A percentile compares a stretch with the other conserved stretches of the same genome.
phyloP scores from a whole-genome alignment of 2,113 vertebrate genomes.

The Phyllopteryx taeniolatus region DNA sequence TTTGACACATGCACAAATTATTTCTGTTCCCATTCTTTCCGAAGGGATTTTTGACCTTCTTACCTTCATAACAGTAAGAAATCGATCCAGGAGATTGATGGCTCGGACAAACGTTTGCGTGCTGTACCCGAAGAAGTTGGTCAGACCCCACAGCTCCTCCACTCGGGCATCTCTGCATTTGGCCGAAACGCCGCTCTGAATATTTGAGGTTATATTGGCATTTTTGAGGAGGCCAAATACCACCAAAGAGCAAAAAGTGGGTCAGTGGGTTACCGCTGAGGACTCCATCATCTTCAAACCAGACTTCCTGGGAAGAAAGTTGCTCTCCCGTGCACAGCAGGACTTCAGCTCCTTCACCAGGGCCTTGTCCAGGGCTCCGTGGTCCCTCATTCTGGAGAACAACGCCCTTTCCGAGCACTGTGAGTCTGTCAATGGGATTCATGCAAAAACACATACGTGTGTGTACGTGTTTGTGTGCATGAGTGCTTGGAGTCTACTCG shows the following conservation, averaged over 20 bases:
- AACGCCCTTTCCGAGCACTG: slow-evolving; percentile 11
- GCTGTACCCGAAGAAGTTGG: slow-evolving; percentile 91
- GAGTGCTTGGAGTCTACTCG: not conserved
- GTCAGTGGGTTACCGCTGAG: slow-evolving; percentile 75
- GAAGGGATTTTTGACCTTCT: not conserved
- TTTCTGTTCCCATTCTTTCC: not conserved
- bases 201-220: slow-evolving; percentile 2
- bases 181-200: slow-evolving; percentile 82
- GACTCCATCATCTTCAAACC: slow-evolving; percentile 88
- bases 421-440: not conserved
- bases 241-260: not conserved
- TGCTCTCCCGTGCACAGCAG: slow-evolving; percentile 81
- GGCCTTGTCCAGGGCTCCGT: slow-evolving; percentile 48
- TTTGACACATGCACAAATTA: not conserved
- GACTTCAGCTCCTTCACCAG: slow-evolving; percentile 86
- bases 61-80: slow-evolving; percentile 95
- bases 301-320: slow-evolving; percentile 85
- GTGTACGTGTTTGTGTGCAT: not conserved
- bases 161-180: slow-evolving; percentile 88
- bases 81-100: slow-evolving; percentile 93
- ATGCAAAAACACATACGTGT: not conserved
- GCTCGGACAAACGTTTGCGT: slow-evolving; percentile 93
- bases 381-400: slow-evolving; percentile 63
- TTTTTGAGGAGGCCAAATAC: not conserved
- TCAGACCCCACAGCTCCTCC: slow-evolving; percentile 91